Evolutionary conservation across 1,140 invertebrate species (phyloP), one percentile per base, ranked within the genome.

Genomic region (Globodera ellingtonae): DNA sequence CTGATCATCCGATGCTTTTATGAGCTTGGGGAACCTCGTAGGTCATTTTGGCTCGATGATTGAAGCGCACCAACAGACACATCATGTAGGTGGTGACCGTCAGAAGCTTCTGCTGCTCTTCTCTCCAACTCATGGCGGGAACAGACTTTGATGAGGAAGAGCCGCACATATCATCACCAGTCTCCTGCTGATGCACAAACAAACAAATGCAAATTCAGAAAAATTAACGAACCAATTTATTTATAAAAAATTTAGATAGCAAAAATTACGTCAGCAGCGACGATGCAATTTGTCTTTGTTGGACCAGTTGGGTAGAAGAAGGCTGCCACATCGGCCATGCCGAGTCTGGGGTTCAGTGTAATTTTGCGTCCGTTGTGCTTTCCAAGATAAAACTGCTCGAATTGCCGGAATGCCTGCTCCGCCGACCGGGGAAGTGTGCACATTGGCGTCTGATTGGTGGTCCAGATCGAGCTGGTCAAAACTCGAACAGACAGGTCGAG

Each of bases 401-500:
- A 99, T 75, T 94, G 94, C 89, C 98, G 95, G 91, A 98, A 99
- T 80, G 97, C 96, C 90, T 93, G 93, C 82, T 95, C 91, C 7
- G 96, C 94, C 79, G 95, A 93, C 72, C 92, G 90, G 71, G 97
- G 97, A 90, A 99, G 94, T 90, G 94, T 97, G 90, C 95, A 98
- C 80, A 81, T 79, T 92, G 87, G 94, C 93, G 81, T 94, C 46
- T 90, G 93, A 83, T 94, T 94, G 91, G 96, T 98, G 69, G 98
- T 97, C 98, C 98, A 99, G 90, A 98, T 98, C 65, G 97, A 97
- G 71, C 97, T 98, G 13, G 97, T 99, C 69, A 99, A 91, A 79
- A 99, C 98, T 83, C 96, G 92, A 80, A 99, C 96, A 88, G 94
- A 95, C 84, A 99, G 92, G 91, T 99, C 98, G 10, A 99, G 94